These are phyloP conservation scores for Eulemur mongoz DNA, from an alignment of 2,797 vertebrate species.

Conservation along the genomic window DNA sequence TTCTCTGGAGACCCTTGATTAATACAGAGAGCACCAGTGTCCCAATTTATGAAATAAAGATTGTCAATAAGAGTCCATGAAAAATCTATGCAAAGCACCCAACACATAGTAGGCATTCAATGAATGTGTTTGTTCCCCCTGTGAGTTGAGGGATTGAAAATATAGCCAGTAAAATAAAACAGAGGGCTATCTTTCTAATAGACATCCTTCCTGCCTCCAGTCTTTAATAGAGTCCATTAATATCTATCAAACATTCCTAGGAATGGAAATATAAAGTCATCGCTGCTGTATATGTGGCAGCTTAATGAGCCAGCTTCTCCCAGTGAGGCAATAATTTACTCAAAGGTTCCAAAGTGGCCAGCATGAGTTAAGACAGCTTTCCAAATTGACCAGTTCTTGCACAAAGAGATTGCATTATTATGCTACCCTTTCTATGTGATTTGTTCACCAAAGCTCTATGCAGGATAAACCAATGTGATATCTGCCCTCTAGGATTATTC, in stretches of 20 bases:
- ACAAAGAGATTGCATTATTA: slow-evolving; percentile 68
- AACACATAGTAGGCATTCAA: slow-evolving; percentile 47
- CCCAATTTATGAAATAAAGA: not conserved
- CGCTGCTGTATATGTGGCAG: slow-evolving; percentile 71
- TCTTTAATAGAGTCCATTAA: slow-evolving; percentile 80
- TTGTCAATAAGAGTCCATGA: not conserved
- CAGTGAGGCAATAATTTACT: slow-evolving; percentile 76
- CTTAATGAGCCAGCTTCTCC: slow-evolving; percentile 77
- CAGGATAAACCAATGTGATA: slow-evolving; percentile 52
- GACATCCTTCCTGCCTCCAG: slow-evolving; percentile 69
- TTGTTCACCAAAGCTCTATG: slow-evolving; percentile 52
- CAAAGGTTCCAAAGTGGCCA: slow-evolving; percentile 71
- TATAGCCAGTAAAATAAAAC: slow-evolving; percentile 40
- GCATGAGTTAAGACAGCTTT: slow-evolving; percentile 72
- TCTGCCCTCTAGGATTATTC: slow-evolving; percentile 55
- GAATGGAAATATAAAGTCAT: slow-evolving; percentile 77
- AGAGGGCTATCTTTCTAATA: slow-evolving; percentile 61
- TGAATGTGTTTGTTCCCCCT: not conserved
- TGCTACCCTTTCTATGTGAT: slow-evolving; percentile 55
- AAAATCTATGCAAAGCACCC: not conserved
- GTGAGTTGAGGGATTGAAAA: slow-evolving; percentile 15
- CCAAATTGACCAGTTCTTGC: slow-evolving; percentile 71
- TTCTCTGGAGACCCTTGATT: not conserved
- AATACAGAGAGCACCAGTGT: not conserved
- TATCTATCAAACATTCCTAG: slow-evolving; percentile 78